Evolutionary conservation across 2,888 invertebrate genomes (phyloP).

Genomic region (Apodemia hepburni): DNA sequence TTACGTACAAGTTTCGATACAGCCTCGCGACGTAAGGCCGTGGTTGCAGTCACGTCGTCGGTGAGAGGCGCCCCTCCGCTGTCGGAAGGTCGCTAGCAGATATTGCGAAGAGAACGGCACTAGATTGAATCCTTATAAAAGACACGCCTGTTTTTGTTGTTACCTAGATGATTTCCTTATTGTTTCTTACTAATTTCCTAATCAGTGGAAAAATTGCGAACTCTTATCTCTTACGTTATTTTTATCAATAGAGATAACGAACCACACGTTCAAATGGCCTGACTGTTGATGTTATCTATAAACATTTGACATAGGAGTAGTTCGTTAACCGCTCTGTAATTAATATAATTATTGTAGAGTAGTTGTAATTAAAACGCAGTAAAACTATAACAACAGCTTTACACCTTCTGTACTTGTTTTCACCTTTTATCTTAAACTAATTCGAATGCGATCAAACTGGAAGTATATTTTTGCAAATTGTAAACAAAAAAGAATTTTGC

Average conservation of each 20-base stretch:
- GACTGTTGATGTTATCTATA: conserved; percentile 51
- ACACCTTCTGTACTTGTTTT: no score
- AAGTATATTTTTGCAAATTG: no score
- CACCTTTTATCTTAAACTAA: no score
- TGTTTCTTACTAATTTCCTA: conserved; percentile 1
- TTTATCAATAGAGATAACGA: conserved; percentile 51
- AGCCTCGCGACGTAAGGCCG: conserved; percentile 78
- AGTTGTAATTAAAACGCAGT: no score
- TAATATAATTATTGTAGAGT: conserved; percentile 31
- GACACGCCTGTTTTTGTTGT: conserved; percentile 44
- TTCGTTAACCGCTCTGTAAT: conserved; percentile 57
- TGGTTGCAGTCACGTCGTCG: conserved; percentile 76
- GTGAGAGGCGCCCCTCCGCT: conserved; percentile 76
- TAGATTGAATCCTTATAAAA: conserved; percentile 68
- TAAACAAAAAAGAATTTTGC: no score
- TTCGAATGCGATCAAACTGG: no score
- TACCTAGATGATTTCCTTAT: conserved; percentile 12
- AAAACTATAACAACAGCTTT: no score
- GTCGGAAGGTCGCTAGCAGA: conserved; percentile 71
- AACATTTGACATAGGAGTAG: conserved; percentile 48
- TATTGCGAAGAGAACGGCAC: conserved; percentile 71
- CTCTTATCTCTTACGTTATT: conserved; percentile 26
- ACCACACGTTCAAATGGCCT: conserved; percentile 46
- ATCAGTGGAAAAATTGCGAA: conserved; percentile 20
- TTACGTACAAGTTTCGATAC: conserved; percentile 78